Evolutionary conservation across 1,140 invertebrate species (phyloP).

Genomic region (Artemia franciscana): DNA sequence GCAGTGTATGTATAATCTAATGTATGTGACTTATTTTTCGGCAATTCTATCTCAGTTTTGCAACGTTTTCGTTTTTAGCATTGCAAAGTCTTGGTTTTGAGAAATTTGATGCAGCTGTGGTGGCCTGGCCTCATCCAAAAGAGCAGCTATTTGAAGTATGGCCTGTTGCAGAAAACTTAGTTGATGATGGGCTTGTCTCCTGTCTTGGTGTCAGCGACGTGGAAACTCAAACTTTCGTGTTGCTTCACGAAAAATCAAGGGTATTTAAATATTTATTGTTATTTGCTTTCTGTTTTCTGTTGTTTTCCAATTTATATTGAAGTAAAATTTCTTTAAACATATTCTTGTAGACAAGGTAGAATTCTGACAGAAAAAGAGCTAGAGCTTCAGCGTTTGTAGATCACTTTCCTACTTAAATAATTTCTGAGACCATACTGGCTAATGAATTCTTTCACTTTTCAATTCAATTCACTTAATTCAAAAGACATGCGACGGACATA

Average conservation of each 20-base stretch:
- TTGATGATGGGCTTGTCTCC: constrained; percentile 33
- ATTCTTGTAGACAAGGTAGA: constrained; percentile 1
- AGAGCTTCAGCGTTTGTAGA: neutral
- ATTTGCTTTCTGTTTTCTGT: too few species aligned
- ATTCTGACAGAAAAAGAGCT: neutral
- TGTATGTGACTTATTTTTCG: too few species aligned
- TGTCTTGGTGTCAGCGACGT: constrained; percentile 70
- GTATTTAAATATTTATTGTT: constrained; percentile 21
- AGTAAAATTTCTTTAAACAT: neutral
- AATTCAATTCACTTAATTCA: too few species aligned
- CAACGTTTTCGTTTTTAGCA: too few species aligned
- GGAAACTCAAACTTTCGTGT: constrained; percentile 47
- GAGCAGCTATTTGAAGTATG: constrained; percentile 42
- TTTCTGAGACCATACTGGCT: too few species aligned
- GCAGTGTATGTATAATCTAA: too few species aligned
- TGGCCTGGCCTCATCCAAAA: constrained; percentile 31
- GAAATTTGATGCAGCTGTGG: constrained; percentile 44
- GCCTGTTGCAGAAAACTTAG: constrained; percentile 41
- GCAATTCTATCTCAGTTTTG: too few species aligned
- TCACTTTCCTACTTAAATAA: too few species aligned
- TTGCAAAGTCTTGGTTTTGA: constrained; percentile 34
- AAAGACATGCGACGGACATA: too few species aligned
- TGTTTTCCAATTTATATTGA: neutral
- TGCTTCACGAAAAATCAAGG: constrained; percentile 48
- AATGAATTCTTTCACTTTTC: too few species aligned